phyloP scores from a whole-genome alignment of 1,140 invertebrate genomes.

The Augochlora pura region DNA sequence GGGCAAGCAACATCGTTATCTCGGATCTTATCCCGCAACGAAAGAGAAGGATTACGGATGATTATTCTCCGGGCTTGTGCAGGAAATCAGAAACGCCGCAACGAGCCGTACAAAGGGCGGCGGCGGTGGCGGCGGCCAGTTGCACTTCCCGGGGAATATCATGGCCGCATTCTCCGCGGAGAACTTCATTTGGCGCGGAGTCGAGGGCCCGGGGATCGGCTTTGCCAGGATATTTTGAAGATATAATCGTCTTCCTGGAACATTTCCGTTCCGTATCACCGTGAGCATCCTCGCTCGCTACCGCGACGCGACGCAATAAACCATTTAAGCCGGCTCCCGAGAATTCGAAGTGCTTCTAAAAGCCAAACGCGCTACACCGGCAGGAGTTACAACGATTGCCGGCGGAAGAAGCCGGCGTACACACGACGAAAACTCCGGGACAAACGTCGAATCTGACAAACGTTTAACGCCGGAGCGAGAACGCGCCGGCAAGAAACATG shows the following conservation, averaged over 20 bases:
- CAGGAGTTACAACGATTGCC: neutral
- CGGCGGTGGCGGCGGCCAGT: slow-evolving; percentile 31
- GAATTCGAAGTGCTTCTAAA: neutral
- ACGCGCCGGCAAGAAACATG: too few species aligned
- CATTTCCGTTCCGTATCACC: slow-evolving; percentile 4
- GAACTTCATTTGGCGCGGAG: slow-evolving; percentile 40
- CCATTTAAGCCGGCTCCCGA: slow-evolving; percentile 13
- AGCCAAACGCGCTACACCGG: neutral
- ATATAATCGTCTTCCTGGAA: slow-evolving; percentile 29
- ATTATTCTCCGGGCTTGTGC: too few species aligned
- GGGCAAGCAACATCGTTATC: too few species aligned
- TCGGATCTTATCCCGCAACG: too few species aligned
- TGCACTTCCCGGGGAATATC: slow-evolving; percentile 4
- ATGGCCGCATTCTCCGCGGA: neutral
- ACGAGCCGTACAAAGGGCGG: neutral
- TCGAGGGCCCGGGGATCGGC: slow-evolving; percentile 40
- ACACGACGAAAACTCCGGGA: too few species aligned
- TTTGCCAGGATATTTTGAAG: slow-evolving; percentile 36
- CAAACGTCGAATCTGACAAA: too few species aligned
- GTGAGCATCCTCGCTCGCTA: neutral
- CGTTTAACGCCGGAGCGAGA: too few species aligned
- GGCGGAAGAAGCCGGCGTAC: neutral
- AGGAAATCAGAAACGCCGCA: neutral
- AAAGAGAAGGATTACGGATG: neutral
- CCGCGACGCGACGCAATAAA: slow-evolving; percentile 31